phyloP scores from a whole-genome alignment of 2,888 invertebrate genomes.

The Apomyelois bistriatella region DNA sequence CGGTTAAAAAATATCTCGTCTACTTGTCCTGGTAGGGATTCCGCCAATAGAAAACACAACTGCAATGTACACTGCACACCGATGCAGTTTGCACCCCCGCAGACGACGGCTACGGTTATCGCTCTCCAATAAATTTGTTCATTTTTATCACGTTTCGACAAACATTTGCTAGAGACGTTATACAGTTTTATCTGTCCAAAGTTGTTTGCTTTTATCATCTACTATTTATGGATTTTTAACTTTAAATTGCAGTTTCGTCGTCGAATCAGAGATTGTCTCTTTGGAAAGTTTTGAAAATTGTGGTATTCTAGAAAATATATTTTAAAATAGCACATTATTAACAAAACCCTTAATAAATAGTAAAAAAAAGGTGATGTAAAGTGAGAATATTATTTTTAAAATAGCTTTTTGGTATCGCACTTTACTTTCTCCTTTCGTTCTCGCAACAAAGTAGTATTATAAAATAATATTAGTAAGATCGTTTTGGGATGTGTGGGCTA shows the following conservation, averaged over 20 bases:
- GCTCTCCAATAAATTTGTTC: conserved; percentile 3
- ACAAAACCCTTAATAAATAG: too few relatives aligned
- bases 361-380: too few relatives aligned
- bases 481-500: too few relatives aligned
- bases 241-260: not conserved
- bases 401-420: too few relatives aligned
- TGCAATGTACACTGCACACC: not conserved
- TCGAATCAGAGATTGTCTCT: not conserved
- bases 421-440: too few relatives aligned
- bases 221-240: not conserved
- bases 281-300: not conserved
- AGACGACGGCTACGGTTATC: not conserved
- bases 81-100: not conserved
- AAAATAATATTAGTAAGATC: too few relatives aligned
- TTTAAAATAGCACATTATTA: too few relatives aligned
- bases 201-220: not conserved
- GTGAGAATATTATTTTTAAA: too few relatives aligned
- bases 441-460: too few relatives aligned
- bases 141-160: not conserved
- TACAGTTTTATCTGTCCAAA: not conserved
- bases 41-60: conserved; percentile 1
- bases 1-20: too few relatives aligned
- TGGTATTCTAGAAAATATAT: not conserved
- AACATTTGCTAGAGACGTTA: not conserved
- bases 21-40: not conserved